A percentile compares a stretch with the other conserved stretches of the same genome.
Evolutionary conservation across 1,140 invertebrate genomes (phyloP).

Genomic region (Aphelenchoides besseyi): DNA sequence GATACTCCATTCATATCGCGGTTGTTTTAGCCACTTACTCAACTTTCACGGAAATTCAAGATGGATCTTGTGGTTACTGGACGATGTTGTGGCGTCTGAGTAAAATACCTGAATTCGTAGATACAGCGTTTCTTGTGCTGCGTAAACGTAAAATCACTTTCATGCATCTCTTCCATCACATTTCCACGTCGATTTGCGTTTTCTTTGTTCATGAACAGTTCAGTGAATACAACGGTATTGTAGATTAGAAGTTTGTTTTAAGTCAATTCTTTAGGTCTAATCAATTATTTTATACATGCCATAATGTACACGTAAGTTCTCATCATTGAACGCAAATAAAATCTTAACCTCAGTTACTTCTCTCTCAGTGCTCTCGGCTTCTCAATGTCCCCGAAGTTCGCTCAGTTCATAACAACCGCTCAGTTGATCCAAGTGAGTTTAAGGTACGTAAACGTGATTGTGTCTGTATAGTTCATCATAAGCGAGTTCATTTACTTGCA

Average conservation of each 20-base stretch:
- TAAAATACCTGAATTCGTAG: conserved; percentile 18
- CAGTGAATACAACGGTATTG: not conserved
- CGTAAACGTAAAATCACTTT: conserved; percentile 13
- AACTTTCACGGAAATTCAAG: not conserved
- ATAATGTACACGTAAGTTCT: not conserved
- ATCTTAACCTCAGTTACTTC: not conserved
- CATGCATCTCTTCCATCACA: conserved; percentile 18
- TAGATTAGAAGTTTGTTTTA: too few species aligned
- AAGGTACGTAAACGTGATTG: too few species aligned
- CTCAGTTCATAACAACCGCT: not conserved
- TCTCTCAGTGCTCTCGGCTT: not conserved
- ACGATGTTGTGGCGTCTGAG: not conserved
- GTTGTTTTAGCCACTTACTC: not conserved
- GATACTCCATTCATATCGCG: not conserved
- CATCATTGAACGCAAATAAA: not conserved
- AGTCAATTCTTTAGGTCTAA: too few species aligned
- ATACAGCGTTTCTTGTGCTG: conserved; percentile 20
- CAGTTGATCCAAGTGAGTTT: not conserved
- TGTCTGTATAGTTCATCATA: not conserved
- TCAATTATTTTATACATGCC: not conserved
- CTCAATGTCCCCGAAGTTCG: not conserved
- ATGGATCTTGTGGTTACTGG: not conserved
- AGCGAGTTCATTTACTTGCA: conserved; percentile 3
- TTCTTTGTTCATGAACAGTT: not conserved
- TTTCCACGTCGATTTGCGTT: not conserved